These are phyloP conservation scores for Drosophila kohkoa DNA, from an alignment of 1,140 invertebrate genomes.

Conservation along the genomic window DNA sequence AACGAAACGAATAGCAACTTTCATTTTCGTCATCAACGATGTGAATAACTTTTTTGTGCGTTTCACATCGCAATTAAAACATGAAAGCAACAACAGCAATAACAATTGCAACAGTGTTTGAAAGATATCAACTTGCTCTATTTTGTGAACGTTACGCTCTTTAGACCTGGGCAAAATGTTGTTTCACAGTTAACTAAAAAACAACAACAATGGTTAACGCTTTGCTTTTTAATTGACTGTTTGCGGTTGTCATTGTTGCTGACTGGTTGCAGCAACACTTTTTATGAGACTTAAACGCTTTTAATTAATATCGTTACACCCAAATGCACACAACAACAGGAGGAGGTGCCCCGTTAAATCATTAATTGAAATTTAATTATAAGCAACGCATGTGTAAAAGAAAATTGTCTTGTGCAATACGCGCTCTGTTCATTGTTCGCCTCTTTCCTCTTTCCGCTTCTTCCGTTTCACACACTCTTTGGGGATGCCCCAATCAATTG, in stretches of 20 bases:
- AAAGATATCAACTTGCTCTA: constrained; percentile 25
- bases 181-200: constrained; percentile 39
- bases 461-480: not conserved
- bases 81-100: not conserved
- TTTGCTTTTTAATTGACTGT: constrained; percentile 68
- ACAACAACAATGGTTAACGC: constrained; percentile 37
- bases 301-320: constrained; percentile 76
- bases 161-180: constrained; percentile 18
- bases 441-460: not conserved
- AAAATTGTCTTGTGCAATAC: constrained; percentile 38
- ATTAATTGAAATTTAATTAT: constrained; percentile 82
- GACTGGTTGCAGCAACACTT: constrained; percentile 40
- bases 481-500: constrained; percentile 22
- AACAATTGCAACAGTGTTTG: constrained; percentile 12
- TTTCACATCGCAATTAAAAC: constrained; percentile 48
- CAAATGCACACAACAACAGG: constrained; percentile 33
- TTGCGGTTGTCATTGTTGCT: constrained; percentile 52
- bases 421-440: not conserved
- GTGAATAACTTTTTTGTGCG: constrained; percentile 43
- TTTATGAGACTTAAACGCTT: constrained; percentile 66
- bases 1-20: constrained; percentile 25
- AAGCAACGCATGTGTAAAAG: constrained; percentile 49
- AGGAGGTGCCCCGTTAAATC: constrained; percentile 50
- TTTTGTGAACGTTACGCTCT: constrained; percentile 44
- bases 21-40: constrained; percentile 46